Conservation (phyloP, 2,888 invertebrate species). For the Malthinus flaveolus region DNA sequence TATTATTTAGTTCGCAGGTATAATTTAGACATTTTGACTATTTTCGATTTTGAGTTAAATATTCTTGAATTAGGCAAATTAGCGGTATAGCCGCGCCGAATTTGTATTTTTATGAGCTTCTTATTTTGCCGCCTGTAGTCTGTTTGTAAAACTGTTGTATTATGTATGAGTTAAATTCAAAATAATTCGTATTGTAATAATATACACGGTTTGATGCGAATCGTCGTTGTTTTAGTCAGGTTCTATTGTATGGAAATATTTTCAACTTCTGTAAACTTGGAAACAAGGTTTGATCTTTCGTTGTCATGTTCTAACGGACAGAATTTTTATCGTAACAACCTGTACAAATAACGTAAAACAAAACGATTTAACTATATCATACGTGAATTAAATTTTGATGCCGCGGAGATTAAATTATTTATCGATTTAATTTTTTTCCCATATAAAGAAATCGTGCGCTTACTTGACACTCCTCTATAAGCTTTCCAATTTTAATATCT, state of each 20-base stretch:
- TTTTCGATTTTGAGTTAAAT: slow-evolving; percentile 6
- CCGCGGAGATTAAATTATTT: no score
- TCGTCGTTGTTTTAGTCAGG: slow-evolving; percentile 43
- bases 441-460: no score
- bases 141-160: slow-evolving; percentile 36
- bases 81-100: slow-evolving; percentile 3
- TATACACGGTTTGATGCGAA: slow-evolving; percentile 47
- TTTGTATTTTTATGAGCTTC: slow-evolving; percentile 25
- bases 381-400: neutral
- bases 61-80: neutral
- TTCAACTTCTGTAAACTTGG: slow-evolving; percentile 40
- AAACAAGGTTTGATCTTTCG: slow-evolving; percentile 39
- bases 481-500: no score
- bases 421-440: no score
- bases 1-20: slow-evolving; percentile 10
- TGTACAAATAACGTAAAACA: slow-evolving; percentile 5
- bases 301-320: slow-evolving; percentile 38
- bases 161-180: slow-evolving; percentile 46
- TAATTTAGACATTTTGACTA: slow-evolving; percentile 11
- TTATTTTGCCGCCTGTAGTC: slow-evolving; percentile 19
- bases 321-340: slow-evolving; percentile 21
- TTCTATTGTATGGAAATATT: slow-evolving; percentile 44
- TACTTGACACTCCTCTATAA: no score
- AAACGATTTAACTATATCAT: neutral
- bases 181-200: slow-evolving; percentile 47